A percentile compares a stretch with the other conserved stretches of the same genome.
Conservation (phyloP, 2,888 invertebrate genomes). For the Drosophila subquinaria region DNA sequence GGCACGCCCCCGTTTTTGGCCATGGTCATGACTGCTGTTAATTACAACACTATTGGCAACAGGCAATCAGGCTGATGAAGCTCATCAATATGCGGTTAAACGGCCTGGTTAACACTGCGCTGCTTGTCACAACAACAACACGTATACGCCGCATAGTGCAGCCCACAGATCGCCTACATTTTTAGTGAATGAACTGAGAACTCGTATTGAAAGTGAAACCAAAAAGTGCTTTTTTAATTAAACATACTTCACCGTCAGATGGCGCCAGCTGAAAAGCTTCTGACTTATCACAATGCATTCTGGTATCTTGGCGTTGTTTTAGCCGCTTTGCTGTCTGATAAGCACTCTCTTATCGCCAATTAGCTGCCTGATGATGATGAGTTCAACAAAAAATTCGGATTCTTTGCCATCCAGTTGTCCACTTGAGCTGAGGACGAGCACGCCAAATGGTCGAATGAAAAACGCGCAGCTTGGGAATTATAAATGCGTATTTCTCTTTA, state of each 20-base stretch:
- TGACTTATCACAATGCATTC: constrained; percentile 9
- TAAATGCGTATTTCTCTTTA: constrained; percentile 19
- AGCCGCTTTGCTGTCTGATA: constrained; percentile 53
- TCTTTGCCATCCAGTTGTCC: constrained; percentile 28
- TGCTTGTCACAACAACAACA: constrained; percentile 24
- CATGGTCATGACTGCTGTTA: constrained; percentile 65
- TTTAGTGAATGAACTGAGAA: constrained; percentile 46
- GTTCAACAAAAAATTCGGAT: constrained; percentile 41
- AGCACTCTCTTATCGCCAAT: constrained; percentile 67
- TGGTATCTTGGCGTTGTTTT: constrained; percentile 18
- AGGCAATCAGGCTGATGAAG: constrained; percentile 11
- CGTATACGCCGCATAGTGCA: constrained; percentile 50
- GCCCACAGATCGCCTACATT: constrained; percentile 39
- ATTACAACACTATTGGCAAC: constrained; percentile 50
- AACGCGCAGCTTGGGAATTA: constrained; percentile 16
- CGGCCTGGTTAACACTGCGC: constrained; percentile 35
- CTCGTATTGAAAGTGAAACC: constrained; percentile 46
- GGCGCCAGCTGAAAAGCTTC: constrained; percentile 59
- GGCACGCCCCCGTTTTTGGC: constrained; percentile 31
- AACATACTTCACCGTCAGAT: constrained; percentile 52
- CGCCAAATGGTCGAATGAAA: constrained; percentile 43
- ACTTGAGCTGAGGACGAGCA: constrained; percentile 51
- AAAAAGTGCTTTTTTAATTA: constrained; percentile 7
- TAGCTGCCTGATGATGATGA: constrained; percentile 62
- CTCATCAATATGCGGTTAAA: constrained; percentile 72